Percentiles rank a stretch among this genome's conserved stretches.
Conservation (phyloP, 2,888 invertebrate genomes). For the Platycheirus albimanus region DNA sequence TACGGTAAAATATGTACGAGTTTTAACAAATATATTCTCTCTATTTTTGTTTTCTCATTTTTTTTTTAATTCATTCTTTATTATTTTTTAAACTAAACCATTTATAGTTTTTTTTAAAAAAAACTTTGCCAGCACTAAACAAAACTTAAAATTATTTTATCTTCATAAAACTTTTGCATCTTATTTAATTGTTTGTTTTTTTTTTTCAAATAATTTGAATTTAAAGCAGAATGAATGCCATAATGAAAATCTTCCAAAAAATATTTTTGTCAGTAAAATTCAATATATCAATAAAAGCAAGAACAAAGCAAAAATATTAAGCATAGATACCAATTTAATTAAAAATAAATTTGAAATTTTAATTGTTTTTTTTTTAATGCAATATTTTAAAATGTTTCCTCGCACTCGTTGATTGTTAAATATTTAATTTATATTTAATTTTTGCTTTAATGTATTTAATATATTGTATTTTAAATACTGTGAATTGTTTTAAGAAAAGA, state of each 20-base stretch:
- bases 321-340: no score
- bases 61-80: slow-evolving; percentile 52
- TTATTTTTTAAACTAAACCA: slow-evolving; percentile 25
- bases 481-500: slow-evolving; percentile 65
- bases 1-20: slow-evolving; percentile 73
- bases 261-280: no score
- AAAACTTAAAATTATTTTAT: slow-evolving; percentile 24
- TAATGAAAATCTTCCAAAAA: slow-evolving; percentile 40
- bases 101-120: slow-evolving; percentile 30
- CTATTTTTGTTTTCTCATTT: slow-evolving; percentile 64
- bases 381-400: slow-evolving; percentile 52
- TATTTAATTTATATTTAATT: slow-evolving; percentile 50
- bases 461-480: slow-evolving; percentile 63
- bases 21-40: slow-evolving; percentile 74
- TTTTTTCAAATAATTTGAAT: no score
- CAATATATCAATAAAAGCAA: slow-evolving; percentile 50
- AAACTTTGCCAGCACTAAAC: slow-evolving; percentile 36
- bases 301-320: slow-evolving; percentile 29
- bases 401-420: slow-evolving; percentile 61
- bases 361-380: slow-evolving; percentile 21
- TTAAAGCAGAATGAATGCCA: slow-evolving; percentile 34
- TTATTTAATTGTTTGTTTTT: slow-evolving; percentile 3
- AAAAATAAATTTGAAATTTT: slow-evolving; percentile 17
- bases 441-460: slow-evolving; percentile 47
- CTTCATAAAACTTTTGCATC: no score